Evolutionary conservation across 2,888 invertebrate species (phyloP).

Genomic region (Brenthis hecate): DNA sequence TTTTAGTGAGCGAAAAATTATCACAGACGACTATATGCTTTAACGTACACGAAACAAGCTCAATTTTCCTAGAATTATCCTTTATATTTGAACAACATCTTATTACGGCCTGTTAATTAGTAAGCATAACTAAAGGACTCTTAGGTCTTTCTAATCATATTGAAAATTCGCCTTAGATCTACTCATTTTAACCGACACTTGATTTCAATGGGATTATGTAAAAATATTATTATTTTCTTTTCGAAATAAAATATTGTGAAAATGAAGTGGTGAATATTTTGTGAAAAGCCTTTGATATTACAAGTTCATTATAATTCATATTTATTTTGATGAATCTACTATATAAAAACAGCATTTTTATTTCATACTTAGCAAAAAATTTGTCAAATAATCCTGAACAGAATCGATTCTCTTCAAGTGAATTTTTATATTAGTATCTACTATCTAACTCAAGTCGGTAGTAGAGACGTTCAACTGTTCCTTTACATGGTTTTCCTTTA

Average conservation of each 20-base stretch:
- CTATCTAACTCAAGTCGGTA: too few species aligned
- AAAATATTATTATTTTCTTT: not conserved
- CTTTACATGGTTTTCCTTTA: too few species aligned
- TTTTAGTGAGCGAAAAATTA: not conserved
- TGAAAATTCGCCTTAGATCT: not conserved
- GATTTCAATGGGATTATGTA: not conserved
- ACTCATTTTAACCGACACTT: not conserved
- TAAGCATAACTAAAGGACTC: not conserved
- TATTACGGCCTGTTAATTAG: conserved; percentile 1
- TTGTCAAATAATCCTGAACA: too few species aligned
- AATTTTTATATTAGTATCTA: too few species aligned
- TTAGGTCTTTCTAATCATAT: not conserved
- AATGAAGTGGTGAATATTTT: too few species aligned
- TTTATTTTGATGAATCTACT: too few species aligned
- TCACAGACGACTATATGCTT: not conserved
- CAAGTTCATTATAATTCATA: not conserved
- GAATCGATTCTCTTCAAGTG: too few species aligned
- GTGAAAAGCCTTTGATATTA: not conserved
- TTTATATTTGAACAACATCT: not conserved
- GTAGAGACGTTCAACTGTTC: too few species aligned
- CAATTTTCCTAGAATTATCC: not conserved
- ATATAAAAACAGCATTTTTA: too few species aligned
- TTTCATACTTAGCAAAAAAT: too few species aligned
- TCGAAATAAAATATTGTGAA: too few species aligned
- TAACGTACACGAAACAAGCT: not conserved